These are phyloP conservation scores for Coelinius sp. DNA, from an alignment of 2,888 invertebrate genomes.

Conservation along the genomic window DNA sequence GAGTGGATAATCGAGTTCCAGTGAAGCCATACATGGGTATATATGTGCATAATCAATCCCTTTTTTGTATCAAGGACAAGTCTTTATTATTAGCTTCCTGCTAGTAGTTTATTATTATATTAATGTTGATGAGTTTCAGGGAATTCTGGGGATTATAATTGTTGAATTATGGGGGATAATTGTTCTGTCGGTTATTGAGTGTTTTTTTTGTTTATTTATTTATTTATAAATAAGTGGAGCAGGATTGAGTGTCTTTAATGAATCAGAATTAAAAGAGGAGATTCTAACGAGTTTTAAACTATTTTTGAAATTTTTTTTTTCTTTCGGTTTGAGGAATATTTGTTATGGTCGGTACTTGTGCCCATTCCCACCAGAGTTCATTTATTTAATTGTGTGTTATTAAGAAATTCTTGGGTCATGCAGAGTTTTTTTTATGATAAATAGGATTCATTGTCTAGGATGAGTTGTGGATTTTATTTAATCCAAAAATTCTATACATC, in stretches of 20 bases:
- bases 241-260: not conserved
- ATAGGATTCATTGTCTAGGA: too few relatives aligned
- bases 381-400: not conserved
- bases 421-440: not conserved
- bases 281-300: too few relatives aligned
- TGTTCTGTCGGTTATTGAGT: not conserved
- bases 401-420: not conserved
- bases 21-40: constrained; percentile 21
- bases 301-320: too few relatives aligned
- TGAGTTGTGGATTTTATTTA: too few relatives aligned
- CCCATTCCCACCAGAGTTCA: not conserved
- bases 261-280: too few relatives aligned
- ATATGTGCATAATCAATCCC: constrained; percentile 17
- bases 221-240: not conserved
- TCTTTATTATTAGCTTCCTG: constrained; percentile 23
- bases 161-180: not conserved
- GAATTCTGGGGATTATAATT: not conserved
- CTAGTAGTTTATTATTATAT: not conserved
- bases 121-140: not conserved
- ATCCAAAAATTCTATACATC: too few relatives aligned
- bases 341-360: not conserved
- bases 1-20: not conserved
- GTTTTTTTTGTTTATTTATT: not conserved
- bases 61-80: constrained; percentile 25
- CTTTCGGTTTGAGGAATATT: too few relatives aligned